A percentile compares a stretch with the other conserved stretches of the same genome.
These are phyloP conservation scores for Andrena marginata DNA, from an alignment of 2,888 invertebrate genomes.

Conservation along the genomic window DNA sequence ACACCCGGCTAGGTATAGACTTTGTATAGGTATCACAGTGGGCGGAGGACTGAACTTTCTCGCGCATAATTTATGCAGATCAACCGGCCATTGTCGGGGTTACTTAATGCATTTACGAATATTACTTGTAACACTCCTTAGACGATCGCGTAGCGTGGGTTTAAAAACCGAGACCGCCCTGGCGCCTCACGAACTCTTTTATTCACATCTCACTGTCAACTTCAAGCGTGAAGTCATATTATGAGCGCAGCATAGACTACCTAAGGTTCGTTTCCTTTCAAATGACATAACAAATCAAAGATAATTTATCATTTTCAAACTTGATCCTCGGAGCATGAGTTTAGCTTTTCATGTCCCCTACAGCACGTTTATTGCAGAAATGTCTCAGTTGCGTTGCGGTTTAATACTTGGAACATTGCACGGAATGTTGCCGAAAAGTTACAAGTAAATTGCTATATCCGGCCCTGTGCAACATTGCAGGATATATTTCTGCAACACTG, in stretches of 20 bases:
- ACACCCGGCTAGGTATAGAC: neutral
- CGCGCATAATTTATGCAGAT: slow-evolving; percentile 80
- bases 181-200: slow-evolving; percentile 68
- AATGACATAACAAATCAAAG: too few species aligned
- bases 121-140: slow-evolving; percentile 47
- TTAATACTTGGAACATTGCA: too few species aligned
- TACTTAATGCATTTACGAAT: slow-evolving; percentile 76
- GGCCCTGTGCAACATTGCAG: too few species aligned
- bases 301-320: too few species aligned
- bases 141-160: slow-evolving; percentile 59
- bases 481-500: too few species aligned
- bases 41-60: slow-evolving; percentile 77
- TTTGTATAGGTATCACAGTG: slow-evolving; percentile 50
- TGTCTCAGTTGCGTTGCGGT: too few species aligned
- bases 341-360: too few species aligned
- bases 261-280: too few species aligned
- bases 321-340: too few species aligned
- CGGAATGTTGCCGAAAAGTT: too few species aligned
- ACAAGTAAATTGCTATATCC: too few species aligned
- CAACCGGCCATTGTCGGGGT: slow-evolving; percentile 74
- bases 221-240: slow-evolving; percentile 18
- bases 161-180: slow-evolving; percentile 57
- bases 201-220: slow-evolving; percentile 7
- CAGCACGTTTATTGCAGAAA: too few species aligned
- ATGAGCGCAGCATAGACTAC: neutral